Evolutionary conservation across 2,888 invertebrate species (phyloP).

Genomic region (Himalopsyche kuldschensis): DNA sequence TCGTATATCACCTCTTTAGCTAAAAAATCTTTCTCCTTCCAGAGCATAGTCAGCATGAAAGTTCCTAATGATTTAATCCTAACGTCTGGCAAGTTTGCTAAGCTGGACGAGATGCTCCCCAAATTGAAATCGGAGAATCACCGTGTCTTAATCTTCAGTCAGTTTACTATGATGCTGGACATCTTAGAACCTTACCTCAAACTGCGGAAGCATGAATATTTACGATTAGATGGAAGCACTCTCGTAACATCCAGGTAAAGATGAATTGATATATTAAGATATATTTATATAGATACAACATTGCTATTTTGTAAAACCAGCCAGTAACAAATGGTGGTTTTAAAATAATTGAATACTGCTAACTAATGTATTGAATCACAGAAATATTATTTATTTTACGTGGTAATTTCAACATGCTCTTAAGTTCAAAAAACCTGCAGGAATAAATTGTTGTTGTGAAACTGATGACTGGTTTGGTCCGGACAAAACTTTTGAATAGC

Average conservation of each 20-base stretch:
- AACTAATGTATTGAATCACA: too few species aligned
- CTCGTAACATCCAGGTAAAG: constrained; percentile 74
- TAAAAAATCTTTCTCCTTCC: constrained; percentile 40
- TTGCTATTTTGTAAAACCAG: background rate
- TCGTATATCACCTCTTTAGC: background rate
- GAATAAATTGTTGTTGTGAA: too few species aligned
- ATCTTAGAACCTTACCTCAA: constrained; percentile 85
- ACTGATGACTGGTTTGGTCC: too few species aligned
- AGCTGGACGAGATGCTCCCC: constrained; percentile 77
- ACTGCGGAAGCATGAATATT: constrained; percentile 71
- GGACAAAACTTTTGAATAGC: too few species aligned
- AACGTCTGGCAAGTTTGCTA: constrained; percentile 84
- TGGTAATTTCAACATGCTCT: too few species aligned
- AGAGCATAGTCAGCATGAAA: constrained; percentile 65
- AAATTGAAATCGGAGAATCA: constrained; percentile 73
- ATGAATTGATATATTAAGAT: background rate
- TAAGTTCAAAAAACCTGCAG: too few species aligned
- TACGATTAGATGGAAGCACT: constrained; percentile 88
- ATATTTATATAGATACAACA: background rate
- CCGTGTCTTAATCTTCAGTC: constrained; percentile 90
- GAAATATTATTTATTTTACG: too few species aligned
- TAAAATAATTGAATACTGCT: too few species aligned
- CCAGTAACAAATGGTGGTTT: background rate
- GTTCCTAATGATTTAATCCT: constrained; percentile 73
- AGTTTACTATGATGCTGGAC: constrained; percentile 95